Evolutionary conservation across 1,140 invertebrate genomes (phyloP).

Genomic region (Platyura marginata): DNA sequence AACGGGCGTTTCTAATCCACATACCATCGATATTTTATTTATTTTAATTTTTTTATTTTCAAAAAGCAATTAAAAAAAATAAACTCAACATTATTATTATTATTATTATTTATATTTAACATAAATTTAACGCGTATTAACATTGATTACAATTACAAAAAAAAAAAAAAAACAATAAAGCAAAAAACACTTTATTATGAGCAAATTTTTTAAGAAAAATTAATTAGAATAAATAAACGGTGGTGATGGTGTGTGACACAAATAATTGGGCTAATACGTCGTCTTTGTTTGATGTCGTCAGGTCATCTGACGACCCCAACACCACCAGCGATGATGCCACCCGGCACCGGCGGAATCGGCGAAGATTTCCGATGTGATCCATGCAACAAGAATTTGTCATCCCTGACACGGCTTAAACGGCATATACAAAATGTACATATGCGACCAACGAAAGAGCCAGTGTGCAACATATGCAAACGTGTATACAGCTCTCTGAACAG

Average conservation of each 20-base stretch:
- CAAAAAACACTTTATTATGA: not conserved
- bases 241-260: slow-evolving; percentile 1
- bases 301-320: slow-evolving; percentile 24
- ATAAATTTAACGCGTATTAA: slow-evolving; percentile 4
- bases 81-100: slow-evolving; percentile 1
- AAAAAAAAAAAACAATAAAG: not conserved
- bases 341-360: slow-evolving; percentile 25
- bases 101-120: slow-evolving; percentile 1
- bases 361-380: slow-evolving; percentile 72
- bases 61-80: slow-evolving; percentile 2
- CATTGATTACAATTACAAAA: slow-evolving; percentile 4
- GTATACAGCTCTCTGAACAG: slow-evolving; percentile 75
- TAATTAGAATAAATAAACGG: slow-evolving; percentile 1
- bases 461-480: slow-evolving; percentile 74
- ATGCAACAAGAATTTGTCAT: slow-evolving; percentile 73
- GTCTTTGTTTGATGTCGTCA: slow-evolving; percentile 16
- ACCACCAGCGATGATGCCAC: slow-evolving; percentile 19
- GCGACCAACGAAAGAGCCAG: slow-evolving; percentile 63
- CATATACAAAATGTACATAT: slow-evolving; percentile 78
- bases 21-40: not conserved
- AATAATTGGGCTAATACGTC: slow-evolving; percentile 1
- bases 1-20: not conserved
- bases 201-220: not conserved
- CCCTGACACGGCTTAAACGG: slow-evolving; percentile 61
- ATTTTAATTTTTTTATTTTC: not conserved